Base-by-base conservation (phyloP, 92 coral and sea anemone species). In the Meandrina meandrites region DNA sequence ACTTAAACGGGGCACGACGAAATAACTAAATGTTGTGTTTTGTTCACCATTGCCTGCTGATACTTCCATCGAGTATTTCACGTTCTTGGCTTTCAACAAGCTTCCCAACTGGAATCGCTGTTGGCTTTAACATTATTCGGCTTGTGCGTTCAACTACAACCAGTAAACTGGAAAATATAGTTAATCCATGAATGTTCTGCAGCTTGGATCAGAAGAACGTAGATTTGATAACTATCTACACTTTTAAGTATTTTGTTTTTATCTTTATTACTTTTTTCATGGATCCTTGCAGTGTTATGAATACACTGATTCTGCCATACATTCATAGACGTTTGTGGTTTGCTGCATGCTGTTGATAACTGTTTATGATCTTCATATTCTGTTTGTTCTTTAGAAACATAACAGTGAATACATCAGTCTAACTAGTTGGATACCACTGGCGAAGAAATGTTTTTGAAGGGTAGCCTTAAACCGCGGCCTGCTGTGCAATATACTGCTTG, bases 401-500 rank as follows among this genome's bases (percentile, higher is more conserved):
- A 16, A 53, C 48, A 79, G 21, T 9, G 42, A 15, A 57, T 64
- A 8, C 6, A 24, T 13, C 72, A 30, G n/a, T 40, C 27, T 64
- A 35, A 16, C 74, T 19, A 50, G 74, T 45, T 37, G 36, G 64
- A 60, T 67, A 45, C 77, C 77, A 60, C 57, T 22, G n/a, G 28
- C 27, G 30, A 67, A 27, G 48, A 58, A 22, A 35, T 36, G 36
- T 62, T 80, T 36, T 13, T 34, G 6, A 8, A 53, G 21, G 50
- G 19, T 35, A 1, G 31, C 32, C 47, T 19, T 18, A 34, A 64
- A 17, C 27, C 48, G 22, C 48, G 35, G 30, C 88, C 60, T 40
- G 51, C 82, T 76, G 82, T 24, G 87, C n/a, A 36, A 54, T 40
- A 80, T 71, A 60, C 68, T 76, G 47, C 24, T 60, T 21, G 27